Conservation (phyloP, 2,888 invertebrate genomes). For the Drosophila borealis region DNA sequence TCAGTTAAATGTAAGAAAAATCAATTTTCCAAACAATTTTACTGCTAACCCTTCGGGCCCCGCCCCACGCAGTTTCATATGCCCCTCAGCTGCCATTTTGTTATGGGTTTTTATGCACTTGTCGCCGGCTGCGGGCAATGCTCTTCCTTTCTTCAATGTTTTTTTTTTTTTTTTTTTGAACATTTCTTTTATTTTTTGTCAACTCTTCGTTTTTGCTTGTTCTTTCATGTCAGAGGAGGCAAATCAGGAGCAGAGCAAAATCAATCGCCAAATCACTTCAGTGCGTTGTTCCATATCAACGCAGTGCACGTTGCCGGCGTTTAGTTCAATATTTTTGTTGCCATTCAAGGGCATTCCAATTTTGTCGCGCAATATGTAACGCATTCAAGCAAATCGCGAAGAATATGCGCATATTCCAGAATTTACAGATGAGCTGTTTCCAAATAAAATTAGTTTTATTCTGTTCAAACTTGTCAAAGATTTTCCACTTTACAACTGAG, state of each 20-base stretch:
- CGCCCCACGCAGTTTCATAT: neutral
- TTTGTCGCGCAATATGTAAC: neutral
- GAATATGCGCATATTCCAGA: too few relatives aligned
- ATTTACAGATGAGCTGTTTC: too few relatives aligned
- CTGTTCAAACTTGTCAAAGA: too few relatives aligned
- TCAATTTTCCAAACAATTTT: conserved; percentile 82
- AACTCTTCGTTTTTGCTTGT: conserved; percentile 15
- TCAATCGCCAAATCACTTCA: conserved; percentile 84
- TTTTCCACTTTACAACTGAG: too few relatives aligned
- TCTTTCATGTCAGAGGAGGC: conserved; percentile 42
- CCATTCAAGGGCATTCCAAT: conserved; percentile 1
- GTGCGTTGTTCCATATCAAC: conserved; percentile 65
- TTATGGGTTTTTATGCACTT: conserved; percentile 77
- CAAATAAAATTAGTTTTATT: too few relatives aligned
- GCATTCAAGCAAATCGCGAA: neutral
- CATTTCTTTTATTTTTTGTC: conserved; percentile 3
- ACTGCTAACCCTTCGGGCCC: conserved; percentile 53
- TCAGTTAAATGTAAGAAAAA: conserved; percentile 81
- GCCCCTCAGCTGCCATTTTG: conserved; percentile 40
- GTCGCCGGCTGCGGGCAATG: conserved; percentile 80
- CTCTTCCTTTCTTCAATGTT: conserved; percentile 53
- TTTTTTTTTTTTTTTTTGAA: conserved; percentile 4
- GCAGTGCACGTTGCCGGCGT: conserved; percentile 48
- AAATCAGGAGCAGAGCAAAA: conserved; percentile 73
- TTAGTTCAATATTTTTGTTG: conserved; percentile 45